Base-by-base conservation (phyloP, 2,797 vertebrate species). In the Astyanax mexicanus region DNA sequence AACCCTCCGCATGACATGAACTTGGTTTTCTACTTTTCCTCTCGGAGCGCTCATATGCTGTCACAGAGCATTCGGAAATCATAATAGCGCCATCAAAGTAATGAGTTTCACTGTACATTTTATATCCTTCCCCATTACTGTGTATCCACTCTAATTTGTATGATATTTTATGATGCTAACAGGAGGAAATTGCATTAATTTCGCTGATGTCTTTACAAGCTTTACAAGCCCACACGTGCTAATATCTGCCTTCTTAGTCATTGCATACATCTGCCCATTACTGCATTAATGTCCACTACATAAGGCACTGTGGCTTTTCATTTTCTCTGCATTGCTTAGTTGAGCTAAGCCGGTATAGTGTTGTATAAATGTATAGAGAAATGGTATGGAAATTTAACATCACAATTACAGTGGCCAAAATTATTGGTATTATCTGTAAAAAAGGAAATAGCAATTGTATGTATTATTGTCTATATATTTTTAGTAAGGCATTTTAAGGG, bases 1-100 rank as follows among this genome's bases (percentile, higher is more conserved):
- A 78, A 83, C 76, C 81, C 72, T 75, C 81, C 81, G 77, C 82
- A 75, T 80, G 75, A 84, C 80, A 81, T 85, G 75, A 89, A 86
- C 82, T 87, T 72, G 74, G 77, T 87, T 87, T 78, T 74, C 32
- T 66, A 87, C 79, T 85, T 65, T 71, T 67, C 49, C 57, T 71
- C 68, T 72, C 58, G 10, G 69, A 72, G 70, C 23, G 12, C 58
- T 73, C 73, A 44, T 86, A 86, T 76, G 73, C 80, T 72, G 9
- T 67, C 77, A 54, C 60, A 78, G 40, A 77, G 55, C 83, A 78
- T 87, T 88, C 82, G 67, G 84, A 85, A 86, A 78, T 82, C 40
- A 19, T 81, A 81, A 83, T 83, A 72, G 80, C 54, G 71, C 74
- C 78, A 69, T 75, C 72, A 85, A 75, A 78, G 69, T 82, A 80